Evolutionary conservation across 2,113 vertebrate genomes (phyloP).

Genomic region (Rhinoderma darwinii): DNA sequence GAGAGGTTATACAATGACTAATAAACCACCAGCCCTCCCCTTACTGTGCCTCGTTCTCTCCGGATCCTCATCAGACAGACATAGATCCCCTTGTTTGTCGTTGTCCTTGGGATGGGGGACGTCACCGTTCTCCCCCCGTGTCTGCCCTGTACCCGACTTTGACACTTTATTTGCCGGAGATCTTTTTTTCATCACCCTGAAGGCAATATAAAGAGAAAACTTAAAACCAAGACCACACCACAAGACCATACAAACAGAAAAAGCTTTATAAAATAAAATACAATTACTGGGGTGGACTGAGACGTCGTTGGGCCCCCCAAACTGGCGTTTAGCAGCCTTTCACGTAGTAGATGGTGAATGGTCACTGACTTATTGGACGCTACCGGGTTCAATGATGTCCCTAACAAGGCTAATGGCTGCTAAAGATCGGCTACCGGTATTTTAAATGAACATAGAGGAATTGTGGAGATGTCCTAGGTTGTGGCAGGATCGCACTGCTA

Average conservation of each 20-base stretch:
- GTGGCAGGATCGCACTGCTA: too few species aligned
- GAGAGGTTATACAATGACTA: not conserved
- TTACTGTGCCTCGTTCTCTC: constrained; percentile 97
- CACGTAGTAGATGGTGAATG: too few species aligned
- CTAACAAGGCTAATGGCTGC: too few species aligned
- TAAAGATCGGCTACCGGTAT: too few species aligned
- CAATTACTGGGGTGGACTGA: too few species aligned
- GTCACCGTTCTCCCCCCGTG: constrained; percentile 84
- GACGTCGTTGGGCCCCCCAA: too few species aligned
- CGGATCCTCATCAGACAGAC: constrained; percentile 84
- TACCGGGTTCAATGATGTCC: too few species aligned
- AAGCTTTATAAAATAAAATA: too few species aligned
- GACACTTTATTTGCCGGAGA: constrained; percentile 81
- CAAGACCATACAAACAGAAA: not conserved
- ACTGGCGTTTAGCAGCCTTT: too few species aligned
- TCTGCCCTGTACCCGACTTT: constrained; percentile 86
- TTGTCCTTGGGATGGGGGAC: constrained; percentile 71
- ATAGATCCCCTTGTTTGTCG: constrained; percentile 71
- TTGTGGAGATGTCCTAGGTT: too few species aligned
- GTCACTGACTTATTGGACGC: too few species aligned
- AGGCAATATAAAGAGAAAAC: constrained; percentile 68
- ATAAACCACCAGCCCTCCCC: constrained; percentile 65
- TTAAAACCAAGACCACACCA: constrained; percentile 47
- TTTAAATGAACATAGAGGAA: too few species aligned
- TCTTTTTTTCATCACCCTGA: constrained; percentile 84